phyloP scores from a whole-genome alignment of 1,140 invertebrate species.

The Drosophila sturtevanti region DNA sequence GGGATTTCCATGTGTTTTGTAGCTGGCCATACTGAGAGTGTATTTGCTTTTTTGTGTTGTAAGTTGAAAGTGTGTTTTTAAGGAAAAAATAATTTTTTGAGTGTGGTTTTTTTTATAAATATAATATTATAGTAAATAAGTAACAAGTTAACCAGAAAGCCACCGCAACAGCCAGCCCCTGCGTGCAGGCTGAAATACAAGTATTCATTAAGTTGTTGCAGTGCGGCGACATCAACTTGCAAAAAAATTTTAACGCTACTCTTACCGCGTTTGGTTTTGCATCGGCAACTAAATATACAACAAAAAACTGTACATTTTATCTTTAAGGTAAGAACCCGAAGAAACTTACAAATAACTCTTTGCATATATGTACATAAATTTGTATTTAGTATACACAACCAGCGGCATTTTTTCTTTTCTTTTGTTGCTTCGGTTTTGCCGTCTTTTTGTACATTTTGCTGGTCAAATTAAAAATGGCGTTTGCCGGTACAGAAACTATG shows the following conservation, averaged over 20 bases:
- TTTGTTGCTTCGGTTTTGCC: constrained; percentile 11
- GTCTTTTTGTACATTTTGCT: constrained; percentile 23
- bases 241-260: constrained; percentile 22
- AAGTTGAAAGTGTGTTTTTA: constrained; percentile 1
- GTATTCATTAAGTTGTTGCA: constrained; percentile 13
- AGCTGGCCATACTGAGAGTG: neutral
- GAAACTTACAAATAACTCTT: neutral
- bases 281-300: constrained; percentile 11
- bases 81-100: neutral
- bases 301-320: constrained; percentile 24
- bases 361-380: neutral
- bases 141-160: neutral
- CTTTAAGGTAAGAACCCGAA: constrained; percentile 46
- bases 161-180: neutral
- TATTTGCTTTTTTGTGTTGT: constrained; percentile 7
- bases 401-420: neutral
- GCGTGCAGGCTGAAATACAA: constrained; percentile 8
- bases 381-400: neutral
- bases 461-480: constrained; percentile 75
- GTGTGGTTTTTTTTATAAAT: neutral
- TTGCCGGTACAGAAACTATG: constrained; percentile 56
- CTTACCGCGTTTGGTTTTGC: constrained; percentile 31
- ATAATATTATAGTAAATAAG: neutral
- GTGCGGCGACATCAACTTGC: constrained; percentile 49
- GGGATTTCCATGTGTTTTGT: neutral